Conservation (phyloP, 2,113 vertebrate genomes). For the Taurulus bubalis region DNA sequence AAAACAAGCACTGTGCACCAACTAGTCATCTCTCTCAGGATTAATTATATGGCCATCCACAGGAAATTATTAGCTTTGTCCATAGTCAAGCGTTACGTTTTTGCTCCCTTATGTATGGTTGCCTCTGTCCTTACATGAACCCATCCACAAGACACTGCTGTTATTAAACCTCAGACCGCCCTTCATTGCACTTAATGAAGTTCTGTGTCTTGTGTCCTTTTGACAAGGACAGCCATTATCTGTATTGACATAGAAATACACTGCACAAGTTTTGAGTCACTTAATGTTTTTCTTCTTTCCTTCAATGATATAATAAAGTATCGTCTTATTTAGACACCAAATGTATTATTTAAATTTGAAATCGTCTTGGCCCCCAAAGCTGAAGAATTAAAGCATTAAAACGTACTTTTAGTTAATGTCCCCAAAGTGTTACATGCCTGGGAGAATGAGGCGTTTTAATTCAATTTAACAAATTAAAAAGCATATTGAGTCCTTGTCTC, state of each 20-base stretch:
- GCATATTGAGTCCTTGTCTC: background rate
- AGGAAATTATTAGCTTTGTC: slow-evolving; percentile 40
- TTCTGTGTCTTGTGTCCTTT: slow-evolving; percentile 27
- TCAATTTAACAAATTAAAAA: background rate
- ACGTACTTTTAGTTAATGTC: background rate
- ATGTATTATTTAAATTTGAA: background rate
- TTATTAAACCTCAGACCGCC: slow-evolving; percentile 17
- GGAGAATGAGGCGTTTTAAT: background rate
- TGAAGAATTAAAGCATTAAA: background rate
- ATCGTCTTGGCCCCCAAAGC: background rate
- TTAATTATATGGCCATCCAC: slow-evolving; percentile 32
- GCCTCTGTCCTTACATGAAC: slow-evolving; percentile 37
- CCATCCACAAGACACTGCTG: background rate
- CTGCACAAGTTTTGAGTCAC: background rate
- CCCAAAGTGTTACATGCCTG: background rate
- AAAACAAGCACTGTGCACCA: slow-evolving; percentile 6
- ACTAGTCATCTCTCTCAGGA: slow-evolving; percentile 26
- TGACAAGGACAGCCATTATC: background rate
- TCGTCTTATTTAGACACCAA: background rate
- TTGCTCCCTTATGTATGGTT: background rate
- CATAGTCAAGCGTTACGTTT: background rate
- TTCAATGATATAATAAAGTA: background rate
- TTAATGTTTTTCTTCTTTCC: background rate
- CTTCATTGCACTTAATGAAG: slow-evolving; percentile 27
- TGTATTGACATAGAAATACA: background rate